Evolutionary conservation across 2,113 vertebrate genomes (phyloP).

Genomic region (Carassius gibelio): DNA sequence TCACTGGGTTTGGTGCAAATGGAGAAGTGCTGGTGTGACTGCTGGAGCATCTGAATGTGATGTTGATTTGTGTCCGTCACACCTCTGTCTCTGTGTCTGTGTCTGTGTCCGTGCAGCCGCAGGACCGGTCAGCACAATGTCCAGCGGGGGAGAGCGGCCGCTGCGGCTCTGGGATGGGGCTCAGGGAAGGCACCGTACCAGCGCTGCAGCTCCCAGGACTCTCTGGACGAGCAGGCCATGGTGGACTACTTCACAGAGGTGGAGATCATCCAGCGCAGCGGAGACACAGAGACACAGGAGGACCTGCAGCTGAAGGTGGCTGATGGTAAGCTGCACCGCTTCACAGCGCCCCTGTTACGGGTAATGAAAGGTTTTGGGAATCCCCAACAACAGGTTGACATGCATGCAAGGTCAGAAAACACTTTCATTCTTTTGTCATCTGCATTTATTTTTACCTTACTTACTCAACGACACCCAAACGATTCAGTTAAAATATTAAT

Average conservation of each 20-base stretch:
- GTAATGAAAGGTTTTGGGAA: no score
- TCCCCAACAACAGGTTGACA: no score
- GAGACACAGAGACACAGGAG: constrained; percentile 77
- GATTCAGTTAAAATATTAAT: no score
- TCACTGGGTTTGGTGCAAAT: neutral
- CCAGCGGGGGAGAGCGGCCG: constrained; percentile 52
- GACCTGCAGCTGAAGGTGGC: constrained; percentile 86
- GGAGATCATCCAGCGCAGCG: constrained; percentile 85
- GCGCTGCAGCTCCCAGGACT: constrained; percentile 86
- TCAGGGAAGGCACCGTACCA: constrained; percentile 65
- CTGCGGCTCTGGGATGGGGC: constrained; percentile 57
- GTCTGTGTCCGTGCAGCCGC: constrained; percentile 65
- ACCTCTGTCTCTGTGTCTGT: no score
- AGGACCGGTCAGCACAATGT: constrained; percentile 79
- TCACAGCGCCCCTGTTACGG: no score
- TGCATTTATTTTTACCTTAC: no score
- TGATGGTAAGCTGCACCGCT: constrained; percentile 78
- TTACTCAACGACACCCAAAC: no score
- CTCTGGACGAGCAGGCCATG: constrained; percentile 88
- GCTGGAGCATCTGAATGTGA: neutral
- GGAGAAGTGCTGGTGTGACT: neutral
- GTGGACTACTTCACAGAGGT: constrained; percentile 92
- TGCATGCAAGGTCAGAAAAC: no score
- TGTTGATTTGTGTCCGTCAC: no score
- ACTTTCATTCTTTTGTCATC: no score